A percentile compares a stretch with the other conserved stretches of the same genome.
phyloP scores from a whole-genome alignment of 2,113 vertebrate species.

The Eptesicus fuscus region DNA sequence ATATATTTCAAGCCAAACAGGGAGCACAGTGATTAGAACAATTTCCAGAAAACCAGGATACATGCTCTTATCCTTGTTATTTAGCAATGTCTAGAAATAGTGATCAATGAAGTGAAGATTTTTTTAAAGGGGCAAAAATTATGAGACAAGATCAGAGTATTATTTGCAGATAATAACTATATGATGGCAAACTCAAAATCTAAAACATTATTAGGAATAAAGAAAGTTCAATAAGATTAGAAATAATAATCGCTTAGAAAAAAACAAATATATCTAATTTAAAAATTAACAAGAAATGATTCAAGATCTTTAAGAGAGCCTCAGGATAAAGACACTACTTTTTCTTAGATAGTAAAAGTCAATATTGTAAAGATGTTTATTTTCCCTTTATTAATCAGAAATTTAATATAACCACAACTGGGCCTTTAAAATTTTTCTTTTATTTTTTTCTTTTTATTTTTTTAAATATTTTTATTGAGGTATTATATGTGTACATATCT shows the following conservation, averaged over 20 bases:
- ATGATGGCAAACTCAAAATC: conserved; percentile 8
- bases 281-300: background rate
- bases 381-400: background rate
- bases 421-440: too few relatives aligned
- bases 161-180: background rate
- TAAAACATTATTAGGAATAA: background rate
- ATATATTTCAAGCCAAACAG: conserved; percentile 6
- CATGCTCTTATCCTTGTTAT: background rate
- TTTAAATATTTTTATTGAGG: too few relatives aligned
- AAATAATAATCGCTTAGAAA: background rate
- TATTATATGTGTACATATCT: too few relatives aligned
- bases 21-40: background rate
- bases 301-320: background rate
- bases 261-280: background rate
- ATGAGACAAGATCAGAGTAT: background rate
- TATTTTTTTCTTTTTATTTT: too few relatives aligned
- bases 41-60: background rate
- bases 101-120: background rate
- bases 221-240: background rate
- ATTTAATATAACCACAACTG: background rate
- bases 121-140: background rate
- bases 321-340: background rate
- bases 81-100: conserved; percentile 14
- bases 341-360: background rate
- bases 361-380: background rate